phyloP scores from a whole-genome alignment of 2,888 invertebrate genomes.

The Biston betularia region DNA sequence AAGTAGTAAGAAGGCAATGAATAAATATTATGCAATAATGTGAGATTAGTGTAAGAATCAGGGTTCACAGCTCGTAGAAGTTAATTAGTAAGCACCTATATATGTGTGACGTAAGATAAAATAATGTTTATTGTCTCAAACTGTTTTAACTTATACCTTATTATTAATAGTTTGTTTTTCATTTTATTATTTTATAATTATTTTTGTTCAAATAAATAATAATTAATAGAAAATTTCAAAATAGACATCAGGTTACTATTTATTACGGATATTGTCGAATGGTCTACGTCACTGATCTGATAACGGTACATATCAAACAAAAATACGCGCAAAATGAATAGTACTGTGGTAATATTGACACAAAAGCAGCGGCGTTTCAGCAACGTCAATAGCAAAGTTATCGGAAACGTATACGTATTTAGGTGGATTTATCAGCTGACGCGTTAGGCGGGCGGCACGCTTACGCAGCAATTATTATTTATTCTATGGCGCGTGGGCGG shows the following conservation, averaged over 20 bases:
- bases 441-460: slow-evolving; percentile 37
- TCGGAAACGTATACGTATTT: slow-evolving; percentile 44
- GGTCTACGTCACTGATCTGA: slow-evolving; percentile 14
- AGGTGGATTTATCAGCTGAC: slow-evolving; percentile 64
- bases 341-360: slow-evolving; percentile 10
- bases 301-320: slow-evolving; percentile 1
- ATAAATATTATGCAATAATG: too few relatives aligned
- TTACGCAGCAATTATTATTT: neutral
- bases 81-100: too few relatives aligned
- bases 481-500: slow-evolving; percentile 50
- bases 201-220: too few relatives aligned
- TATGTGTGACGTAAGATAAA: too few relatives aligned
- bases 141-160: too few relatives aligned
- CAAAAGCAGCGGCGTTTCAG: slow-evolving; percentile 19
- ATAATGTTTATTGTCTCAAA: too few relatives aligned
- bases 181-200: too few relatives aligned
- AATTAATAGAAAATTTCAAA: too few relatives aligned
- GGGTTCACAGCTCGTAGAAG: too few relatives aligned
- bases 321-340: neutral
- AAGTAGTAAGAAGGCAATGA: too few relatives aligned
- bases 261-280: neutral
- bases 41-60: too few relatives aligned
- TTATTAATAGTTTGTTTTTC: too few relatives aligned
- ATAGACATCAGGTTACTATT: neutral
- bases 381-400: slow-evolving; percentile 35